These are phyloP conservation scores for Drosophila eohydei DNA, from an alignment of 2,888 invertebrate genomes.

Conservation along the genomic window DNA sequence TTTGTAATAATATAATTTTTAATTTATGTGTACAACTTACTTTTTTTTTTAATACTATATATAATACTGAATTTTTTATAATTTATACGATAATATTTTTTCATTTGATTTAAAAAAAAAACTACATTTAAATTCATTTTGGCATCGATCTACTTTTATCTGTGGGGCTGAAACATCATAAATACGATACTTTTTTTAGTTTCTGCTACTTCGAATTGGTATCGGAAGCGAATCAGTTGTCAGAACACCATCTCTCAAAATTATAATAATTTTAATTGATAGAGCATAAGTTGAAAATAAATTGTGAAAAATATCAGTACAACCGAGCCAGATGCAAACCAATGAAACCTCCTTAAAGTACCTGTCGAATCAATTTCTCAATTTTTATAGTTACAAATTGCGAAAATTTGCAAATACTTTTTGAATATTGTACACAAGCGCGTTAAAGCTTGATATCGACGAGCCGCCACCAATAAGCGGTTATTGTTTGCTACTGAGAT, in stretches of 20 bases:
- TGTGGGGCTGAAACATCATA: conserved; percentile 22
- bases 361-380: conserved; percentile 24
- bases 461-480: conserved; percentile 8
- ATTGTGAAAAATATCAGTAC: conserved; percentile 74
- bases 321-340: conserved; percentile 31
- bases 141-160: conserved; percentile 29
- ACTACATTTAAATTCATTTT: conserved; percentile 55
- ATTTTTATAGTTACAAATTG: conserved; percentile 8
- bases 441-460: conserved; percentile 3
- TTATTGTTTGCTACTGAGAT: neutral
- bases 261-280: conserved; percentile 71
- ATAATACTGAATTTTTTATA: conserved; percentile 75
- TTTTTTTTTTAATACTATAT: conserved; percentile 64
- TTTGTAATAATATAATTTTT: conserved; percentile 80
- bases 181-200: conserved; percentile 15
- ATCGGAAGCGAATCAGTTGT: conserved; percentile 25
- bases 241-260: conserved; percentile 69
- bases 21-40: conserved; percentile 73
- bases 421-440: conserved; percentile 18
- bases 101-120: conserved; percentile 65
- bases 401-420: conserved; percentile 1
- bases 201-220: conserved; percentile 22
- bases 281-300: conserved; percentile 73
- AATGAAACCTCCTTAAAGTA: conserved; percentile 46
- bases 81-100: conserved; percentile 75